phyloP scores from a whole-genome alignment of 2,888 invertebrate species.

The Trypoxylon attenuatum region DNA sequence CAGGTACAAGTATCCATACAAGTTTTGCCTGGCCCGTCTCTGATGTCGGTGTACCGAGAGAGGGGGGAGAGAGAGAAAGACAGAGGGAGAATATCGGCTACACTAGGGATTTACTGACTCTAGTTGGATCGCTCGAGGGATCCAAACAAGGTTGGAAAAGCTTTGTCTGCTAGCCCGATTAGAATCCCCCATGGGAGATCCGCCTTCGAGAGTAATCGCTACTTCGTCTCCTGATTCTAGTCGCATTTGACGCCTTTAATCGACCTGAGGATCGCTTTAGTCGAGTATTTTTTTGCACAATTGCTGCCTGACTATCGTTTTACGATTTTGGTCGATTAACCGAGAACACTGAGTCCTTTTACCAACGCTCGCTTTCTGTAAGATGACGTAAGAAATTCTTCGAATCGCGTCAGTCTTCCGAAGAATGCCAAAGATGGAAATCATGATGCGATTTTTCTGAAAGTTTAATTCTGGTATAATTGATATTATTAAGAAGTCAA shows the following conservation, averaged over 20 bases:
- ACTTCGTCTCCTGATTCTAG: constrained; percentile 12
- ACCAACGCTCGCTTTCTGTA: background rate
- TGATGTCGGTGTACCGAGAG: constrained; percentile 5
- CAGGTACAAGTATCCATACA: constrained; percentile 31
- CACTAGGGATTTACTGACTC: constrained; percentile 38
- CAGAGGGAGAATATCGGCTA: too few relatives aligned
- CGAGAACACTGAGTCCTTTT: background rate
- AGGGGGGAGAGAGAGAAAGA: constrained; percentile 18
- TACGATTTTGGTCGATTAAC: background rate
- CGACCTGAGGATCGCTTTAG: background rate
- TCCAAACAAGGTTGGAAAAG: constrained; percentile 38
- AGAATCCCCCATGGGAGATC: constrained; percentile 19
- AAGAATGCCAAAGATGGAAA: background rate
- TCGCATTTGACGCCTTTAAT: constrained; percentile 12
- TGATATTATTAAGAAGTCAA: too few relatives aligned
- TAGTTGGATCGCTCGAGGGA: constrained; percentile 17
- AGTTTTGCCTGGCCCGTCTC: constrained; percentile 16
- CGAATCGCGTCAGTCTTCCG: background rate
- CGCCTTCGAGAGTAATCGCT: constrained; percentile 10
- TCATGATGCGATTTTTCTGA: too few relatives aligned
- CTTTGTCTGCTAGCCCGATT: constrained; percentile 26
- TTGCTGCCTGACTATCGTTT: background rate
- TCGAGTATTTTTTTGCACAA: background rate
- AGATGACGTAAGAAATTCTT: too few relatives aligned
- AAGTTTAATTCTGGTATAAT: too few relatives aligned